Evolutionary conservation across 1,140 invertebrate genomes (phyloP).

Genomic region (Scylla paramamosain): DNA sequence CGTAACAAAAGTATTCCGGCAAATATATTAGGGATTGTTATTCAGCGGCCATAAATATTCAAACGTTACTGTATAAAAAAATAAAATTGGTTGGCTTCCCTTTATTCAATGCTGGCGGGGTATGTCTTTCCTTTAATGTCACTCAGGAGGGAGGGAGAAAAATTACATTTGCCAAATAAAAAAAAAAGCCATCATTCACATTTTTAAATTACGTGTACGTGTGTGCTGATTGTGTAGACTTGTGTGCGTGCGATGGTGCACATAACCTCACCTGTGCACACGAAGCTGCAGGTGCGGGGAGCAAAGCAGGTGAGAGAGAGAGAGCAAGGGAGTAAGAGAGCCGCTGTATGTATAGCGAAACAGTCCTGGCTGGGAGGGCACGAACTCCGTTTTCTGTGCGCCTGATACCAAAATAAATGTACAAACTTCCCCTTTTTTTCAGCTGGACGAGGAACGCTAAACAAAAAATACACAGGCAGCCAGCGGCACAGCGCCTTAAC

Average conservation of each 20-base stretch:
- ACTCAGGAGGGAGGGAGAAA: background rate
- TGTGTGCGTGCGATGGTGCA: background rate
- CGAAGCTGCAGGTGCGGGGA: background rate
- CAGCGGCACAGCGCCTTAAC: background rate
- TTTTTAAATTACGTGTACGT: background rate
- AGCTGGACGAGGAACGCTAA: conserved; percentile 5
- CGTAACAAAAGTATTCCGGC: background rate
- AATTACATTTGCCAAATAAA: background rate
- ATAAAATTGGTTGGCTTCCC: background rate
- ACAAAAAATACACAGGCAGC: conserved; percentile 21
- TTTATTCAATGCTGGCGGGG: background rate
- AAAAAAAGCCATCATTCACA: background rate
- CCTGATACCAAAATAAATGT: conserved; percentile 38
- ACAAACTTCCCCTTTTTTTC: conserved; percentile 33
- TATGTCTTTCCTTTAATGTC: conserved; percentile 21
- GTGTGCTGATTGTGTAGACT: background rate
- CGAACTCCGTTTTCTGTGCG: background rate
- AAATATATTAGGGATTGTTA: conserved; percentile 37
- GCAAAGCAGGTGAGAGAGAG: background rate
- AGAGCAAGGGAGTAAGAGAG: too few species aligned
- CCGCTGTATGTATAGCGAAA: too few species aligned
- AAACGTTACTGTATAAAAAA: conserved; percentile 2
- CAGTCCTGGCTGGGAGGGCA: too few species aligned
- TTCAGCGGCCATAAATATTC: background rate
- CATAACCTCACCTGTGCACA: background rate